Percentiles rank a stretch among this genome's conserved stretches.
Conservation (phyloP, 1,140 invertebrate species). For the Drosophila subpulchrella region DNA sequence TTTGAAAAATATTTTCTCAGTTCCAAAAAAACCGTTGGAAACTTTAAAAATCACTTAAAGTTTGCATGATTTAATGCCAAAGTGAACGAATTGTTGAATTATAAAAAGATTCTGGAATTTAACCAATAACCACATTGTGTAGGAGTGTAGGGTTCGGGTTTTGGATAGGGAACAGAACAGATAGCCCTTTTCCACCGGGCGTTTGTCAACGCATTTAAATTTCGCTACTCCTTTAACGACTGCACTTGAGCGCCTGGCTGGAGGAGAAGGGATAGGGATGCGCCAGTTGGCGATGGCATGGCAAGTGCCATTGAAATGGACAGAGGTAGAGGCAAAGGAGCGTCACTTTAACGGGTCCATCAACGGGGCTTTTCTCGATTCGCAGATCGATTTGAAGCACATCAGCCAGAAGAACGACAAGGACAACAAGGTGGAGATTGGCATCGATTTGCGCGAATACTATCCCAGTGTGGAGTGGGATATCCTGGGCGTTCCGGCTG, state of each 20-base stretch:
- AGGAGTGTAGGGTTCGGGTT: background rate
- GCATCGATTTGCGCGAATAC: slow-evolving; percentile 96
- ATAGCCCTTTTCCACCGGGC: slow-evolving; percentile 9
- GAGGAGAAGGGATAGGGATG: slow-evolving; percentile 18
- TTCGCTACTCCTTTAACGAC: slow-evolving; percentile 74
- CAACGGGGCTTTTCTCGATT: slow-evolving; percentile 38
- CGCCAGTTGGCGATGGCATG: slow-evolving; percentile 44
- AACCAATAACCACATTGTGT: too few species aligned
- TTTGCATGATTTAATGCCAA: too few species aligned
- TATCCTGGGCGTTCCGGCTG: slow-evolving; percentile 95
- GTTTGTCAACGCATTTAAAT: slow-evolving; percentile 76
- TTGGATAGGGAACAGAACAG: background rate
- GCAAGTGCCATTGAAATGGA: slow-evolving; percentile 52
- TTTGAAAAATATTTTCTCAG: too few species aligned
- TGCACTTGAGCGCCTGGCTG: slow-evolving; percentile 58
- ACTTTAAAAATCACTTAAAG: too few species aligned
- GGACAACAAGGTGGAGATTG: slow-evolving; percentile 92
- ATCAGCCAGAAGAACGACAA: slow-evolving; percentile 92
- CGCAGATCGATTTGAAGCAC: slow-evolving; percentile 95
- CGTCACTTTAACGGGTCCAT: slow-evolving; percentile 55
- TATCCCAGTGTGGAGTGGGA: slow-evolving; percentile 99
- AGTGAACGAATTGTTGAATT: too few species aligned
- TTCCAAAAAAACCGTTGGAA: too few species aligned
- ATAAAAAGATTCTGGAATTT: too few species aligned
- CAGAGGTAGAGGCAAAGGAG: slow-evolving; percentile 8